phyloP scores from a whole-genome alignment of 1,140 invertebrate species.

The Nasonia longicornis region DNA sequence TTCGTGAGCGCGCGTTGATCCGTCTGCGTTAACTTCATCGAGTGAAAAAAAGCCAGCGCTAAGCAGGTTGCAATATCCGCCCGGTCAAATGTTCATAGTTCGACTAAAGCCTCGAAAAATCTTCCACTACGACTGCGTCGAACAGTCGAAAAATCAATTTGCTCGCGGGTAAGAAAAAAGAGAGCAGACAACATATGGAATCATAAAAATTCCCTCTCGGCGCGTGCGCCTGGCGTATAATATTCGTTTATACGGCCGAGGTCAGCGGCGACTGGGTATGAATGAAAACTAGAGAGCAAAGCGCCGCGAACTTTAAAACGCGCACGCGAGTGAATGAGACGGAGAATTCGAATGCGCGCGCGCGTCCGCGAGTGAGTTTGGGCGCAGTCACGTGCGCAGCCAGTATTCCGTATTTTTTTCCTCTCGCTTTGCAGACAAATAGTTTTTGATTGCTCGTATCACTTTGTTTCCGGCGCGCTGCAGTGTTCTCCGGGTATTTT shows the following conservation, averaged over 20 bases:
- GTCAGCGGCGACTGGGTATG: conserved; percentile 13
- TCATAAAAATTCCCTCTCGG: conserved; percentile 9
- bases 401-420: background rate
- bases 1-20: background rate
- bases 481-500: background rate
- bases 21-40: no score
- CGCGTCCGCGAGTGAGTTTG: background rate
- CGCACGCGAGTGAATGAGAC: background rate
- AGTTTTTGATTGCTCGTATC: background rate
- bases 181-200: background rate
- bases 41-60: background rate
- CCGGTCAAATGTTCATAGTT: no score
- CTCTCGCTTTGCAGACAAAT: background rate
- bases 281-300: conserved; percentile 33
- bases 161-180: background rate
- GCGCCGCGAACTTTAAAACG: background rate
- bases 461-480: background rate
- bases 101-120: no score
- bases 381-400: background rate
- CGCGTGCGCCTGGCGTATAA: conserved; percentile 3
- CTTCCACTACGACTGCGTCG: background rate
- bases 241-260: conserved; percentile 24
- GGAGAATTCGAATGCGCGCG: background rate
- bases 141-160: background rate
- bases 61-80: background rate